A percentile compares a stretch with the other conserved stretches of the same genome.
phyloP scores from a whole-genome alignment of 2,797 vertebrate species.

The Florisuga fusca region DNA sequence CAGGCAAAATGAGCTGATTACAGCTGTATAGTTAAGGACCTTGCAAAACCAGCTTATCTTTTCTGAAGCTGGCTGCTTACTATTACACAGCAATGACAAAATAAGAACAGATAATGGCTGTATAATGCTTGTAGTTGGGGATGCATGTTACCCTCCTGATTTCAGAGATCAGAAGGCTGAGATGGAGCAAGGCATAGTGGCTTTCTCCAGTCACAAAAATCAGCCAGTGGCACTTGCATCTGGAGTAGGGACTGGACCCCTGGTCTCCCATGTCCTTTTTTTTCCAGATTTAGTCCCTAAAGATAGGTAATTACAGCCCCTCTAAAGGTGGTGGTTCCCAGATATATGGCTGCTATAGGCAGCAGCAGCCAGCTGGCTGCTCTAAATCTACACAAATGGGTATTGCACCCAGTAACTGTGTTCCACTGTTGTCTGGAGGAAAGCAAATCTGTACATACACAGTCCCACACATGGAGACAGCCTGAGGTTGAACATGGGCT shows the following conservation, averaged over 20 bases:
- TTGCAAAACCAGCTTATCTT: neutral
- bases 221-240: neutral
- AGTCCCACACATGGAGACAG: neutral
- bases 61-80: neutral
- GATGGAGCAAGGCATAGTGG: neutral
- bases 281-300: neutral
- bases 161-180: neutral
- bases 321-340: fast-evolving
- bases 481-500: neutral
- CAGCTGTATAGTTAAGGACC: neutral
- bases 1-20: neutral
- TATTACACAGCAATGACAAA: neutral
- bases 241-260: neutral
- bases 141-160: neutral
- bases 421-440: neutral
- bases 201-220: neutral
- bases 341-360: fast-evolving
- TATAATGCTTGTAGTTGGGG: neutral
- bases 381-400: fast-evolving
- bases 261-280: neutral
- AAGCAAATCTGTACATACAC: fast-evolving
- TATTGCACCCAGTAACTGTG: neutral
- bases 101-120: neutral
- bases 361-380: neutral
- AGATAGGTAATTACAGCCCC: neutral